Percentiles rank a stretch among this genome's conserved stretches.
These are phyloP conservation scores for Hydriomena furcata DNA, from an alignment of 2,888 invertebrate species.

Conservation along the genomic window DNA sequence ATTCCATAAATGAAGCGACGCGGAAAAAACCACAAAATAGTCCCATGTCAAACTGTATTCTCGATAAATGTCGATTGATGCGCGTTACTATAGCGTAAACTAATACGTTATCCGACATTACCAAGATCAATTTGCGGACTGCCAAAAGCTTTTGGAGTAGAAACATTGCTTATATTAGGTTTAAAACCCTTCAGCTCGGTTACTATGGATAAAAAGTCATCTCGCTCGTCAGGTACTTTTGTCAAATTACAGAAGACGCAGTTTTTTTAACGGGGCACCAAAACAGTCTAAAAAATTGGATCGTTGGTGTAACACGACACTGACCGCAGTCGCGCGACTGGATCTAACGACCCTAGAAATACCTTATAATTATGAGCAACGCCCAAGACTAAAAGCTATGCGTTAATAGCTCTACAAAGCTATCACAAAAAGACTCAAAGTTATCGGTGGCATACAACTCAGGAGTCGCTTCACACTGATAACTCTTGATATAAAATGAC, in stretches of 20 bases:
- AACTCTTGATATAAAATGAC: slow-evolving; percentile 59
- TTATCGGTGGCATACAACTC: slow-evolving; percentile 64
- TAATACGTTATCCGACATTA: slow-evolving; percentile 56
- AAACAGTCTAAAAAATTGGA: slow-evolving; percentile 65
- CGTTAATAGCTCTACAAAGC: slow-evolving; percentile 35
- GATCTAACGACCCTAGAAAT: slow-evolving; percentile 42
- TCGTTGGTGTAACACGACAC: slow-evolving; percentile 77
- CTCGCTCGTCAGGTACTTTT: slow-evolving; percentile 67
- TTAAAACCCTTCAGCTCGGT: slow-evolving; percentile 43
- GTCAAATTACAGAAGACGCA: slow-evolving; percentile 72
- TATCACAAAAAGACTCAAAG: slow-evolving; percentile 36
- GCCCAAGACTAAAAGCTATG: slow-evolving; percentile 32
- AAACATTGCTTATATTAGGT: slow-evolving; percentile 45
- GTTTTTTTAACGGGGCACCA: slow-evolving; percentile 70
- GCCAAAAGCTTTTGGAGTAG: slow-evolving; percentile 36
- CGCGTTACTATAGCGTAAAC: slow-evolving; percentile 63
- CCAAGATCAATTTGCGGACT: slow-evolving; percentile 49
- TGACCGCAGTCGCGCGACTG: slow-evolving; percentile 58
- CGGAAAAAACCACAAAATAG: slow-evolving; percentile 61
- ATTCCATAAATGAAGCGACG: slow-evolving; percentile 55
- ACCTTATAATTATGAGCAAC: slow-evolving; percentile 45
- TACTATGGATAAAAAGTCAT: slow-evolving; percentile 35
- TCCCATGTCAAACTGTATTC: slow-evolving; percentile 66
- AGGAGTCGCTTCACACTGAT: slow-evolving; percentile 77
- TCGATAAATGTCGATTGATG: slow-evolving; percentile 59